These are phyloP conservation scores for Drosophila pullipes DNA, from an alignment of 2,888 invertebrate genomes.

Conservation along the genomic window DNA sequence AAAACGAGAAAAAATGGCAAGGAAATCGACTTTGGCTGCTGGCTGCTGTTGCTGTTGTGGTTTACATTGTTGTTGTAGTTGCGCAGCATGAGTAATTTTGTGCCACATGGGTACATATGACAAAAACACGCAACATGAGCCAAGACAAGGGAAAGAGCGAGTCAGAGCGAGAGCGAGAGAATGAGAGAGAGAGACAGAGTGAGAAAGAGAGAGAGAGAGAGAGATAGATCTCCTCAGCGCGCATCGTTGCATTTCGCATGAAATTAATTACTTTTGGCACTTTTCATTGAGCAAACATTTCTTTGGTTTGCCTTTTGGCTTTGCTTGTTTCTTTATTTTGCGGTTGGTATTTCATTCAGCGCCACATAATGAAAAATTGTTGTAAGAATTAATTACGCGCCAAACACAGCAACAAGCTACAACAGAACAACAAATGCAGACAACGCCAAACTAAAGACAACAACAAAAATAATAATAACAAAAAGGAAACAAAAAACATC, in stretches of 20 bases:
- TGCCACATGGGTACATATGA: conserved; percentile 73
- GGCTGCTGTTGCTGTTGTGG: neutral
- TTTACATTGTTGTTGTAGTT: conserved; percentile 7
- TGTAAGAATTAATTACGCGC: conserved; percentile 81
- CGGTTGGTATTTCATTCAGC: conserved; percentile 66
- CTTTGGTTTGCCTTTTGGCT: conserved; percentile 35
- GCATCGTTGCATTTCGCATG: conserved; percentile 82
- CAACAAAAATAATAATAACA: conserved; percentile 14
- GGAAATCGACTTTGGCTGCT: conserved; percentile 66
- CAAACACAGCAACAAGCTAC: conserved; percentile 58
- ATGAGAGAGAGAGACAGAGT: neutral
- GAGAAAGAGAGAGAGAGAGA: neutral
- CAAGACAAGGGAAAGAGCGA: conserved; percentile 23
- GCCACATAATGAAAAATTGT: conserved; percentile 77
- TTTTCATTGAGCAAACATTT: conserved; percentile 82
- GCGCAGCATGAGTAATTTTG: conserved; percentile 76
- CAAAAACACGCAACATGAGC: conserved; percentile 69
- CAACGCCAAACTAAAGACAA: neutral
- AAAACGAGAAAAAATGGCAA: conserved; percentile 62
- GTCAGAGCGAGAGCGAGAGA: conserved; percentile 1
- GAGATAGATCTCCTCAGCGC: conserved; percentile 37
- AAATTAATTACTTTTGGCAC: conserved; percentile 82
- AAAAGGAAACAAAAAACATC: conserved; percentile 37
- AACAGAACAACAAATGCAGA: conserved; percentile 18
- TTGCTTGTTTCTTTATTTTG: conserved; percentile 9